Evolutionary conservation across 2,888 invertebrate species (phyloP).

Genomic region (Mythimna ferrago): DNA sequence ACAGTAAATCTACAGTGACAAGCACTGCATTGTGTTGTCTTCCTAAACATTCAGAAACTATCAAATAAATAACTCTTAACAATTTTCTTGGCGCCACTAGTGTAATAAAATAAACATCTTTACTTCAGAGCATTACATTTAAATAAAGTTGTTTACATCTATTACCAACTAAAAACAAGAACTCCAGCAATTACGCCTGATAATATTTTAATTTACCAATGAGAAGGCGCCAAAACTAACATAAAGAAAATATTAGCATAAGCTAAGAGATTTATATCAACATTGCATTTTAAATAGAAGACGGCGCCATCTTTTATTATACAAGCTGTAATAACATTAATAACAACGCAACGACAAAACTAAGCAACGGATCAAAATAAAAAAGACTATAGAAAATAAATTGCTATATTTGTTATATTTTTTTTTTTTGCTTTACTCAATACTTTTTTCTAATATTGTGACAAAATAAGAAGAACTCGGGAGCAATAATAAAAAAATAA

Average conservation of each 20-base stretch:
- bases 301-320: conserved; percentile 56
- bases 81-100: conserved; percentile 42
- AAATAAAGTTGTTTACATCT: conserved; percentile 50
- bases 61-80: conserved; percentile 19
- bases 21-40: conserved; percentile 39
- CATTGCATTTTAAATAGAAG: conserved; percentile 55
- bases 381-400: conserved; percentile 1
- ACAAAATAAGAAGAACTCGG: background rate
- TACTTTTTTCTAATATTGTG: background rate
- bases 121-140: conserved; percentile 19
- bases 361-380: conserved; percentile 17
- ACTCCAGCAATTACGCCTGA: conserved; percentile 38
- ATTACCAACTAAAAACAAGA: conserved; percentile 44
- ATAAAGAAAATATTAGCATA: conserved; percentile 58
- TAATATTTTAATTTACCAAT: conserved; percentile 52
- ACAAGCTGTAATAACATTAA: conserved; percentile 45
- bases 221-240: conserved; percentile 55
- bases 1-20: conserved; percentile 37
- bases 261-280: conserved; percentile 52
- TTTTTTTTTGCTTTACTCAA: background rate
- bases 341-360: conserved; percentile 13
- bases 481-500: background rate
- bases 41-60: conserved; percentile 21
- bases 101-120: conserved; percentile 40
- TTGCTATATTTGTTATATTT: background rate